Evolutionary conservation across 2,113 vertebrate genomes (phyloP).

Genomic region (Macquaria australasica): DNA sequence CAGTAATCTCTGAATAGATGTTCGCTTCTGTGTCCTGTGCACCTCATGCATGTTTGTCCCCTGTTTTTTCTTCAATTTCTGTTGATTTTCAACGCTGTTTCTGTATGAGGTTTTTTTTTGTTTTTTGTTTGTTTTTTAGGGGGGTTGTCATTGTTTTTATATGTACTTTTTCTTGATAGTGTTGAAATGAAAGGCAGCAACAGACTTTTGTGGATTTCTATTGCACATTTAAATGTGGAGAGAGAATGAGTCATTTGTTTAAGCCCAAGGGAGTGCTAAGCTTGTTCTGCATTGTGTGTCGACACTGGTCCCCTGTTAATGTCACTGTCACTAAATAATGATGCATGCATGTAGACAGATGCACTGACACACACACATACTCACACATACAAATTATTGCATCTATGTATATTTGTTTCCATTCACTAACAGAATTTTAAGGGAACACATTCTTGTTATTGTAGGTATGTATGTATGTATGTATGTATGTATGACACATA

Average conservation of each 20-base stretch:
- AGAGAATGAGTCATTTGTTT: slow-evolving; percentile 74
- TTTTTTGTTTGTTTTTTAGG: slow-evolving; percentile 20
- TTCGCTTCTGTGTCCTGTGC: slow-evolving; percentile 29
- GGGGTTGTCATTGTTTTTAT: slow-evolving; percentile 23
- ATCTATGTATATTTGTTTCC: slow-evolving; percentile 24
- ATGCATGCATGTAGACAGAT: slow-evolving; percentile 61
- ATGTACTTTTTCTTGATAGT: slow-evolving; percentile 20
- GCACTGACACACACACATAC: slow-evolving; percentile 25
- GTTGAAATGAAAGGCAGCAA: slow-evolving; percentile 56
- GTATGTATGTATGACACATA: slow-evolving; percentile 3
- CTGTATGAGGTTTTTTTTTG: slow-evolving; percentile 21
- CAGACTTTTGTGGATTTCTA: slow-evolving; percentile 48
- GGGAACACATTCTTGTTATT: not conserved
- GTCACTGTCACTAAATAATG: slow-evolving; percentile 67
- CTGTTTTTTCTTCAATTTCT: slow-evolving; percentile 25
- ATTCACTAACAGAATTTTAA: slow-evolving; percentile 30
- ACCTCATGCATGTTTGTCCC: slow-evolving; percentile 5
- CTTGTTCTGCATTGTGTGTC: slow-evolving; percentile 66
- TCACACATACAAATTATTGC: not conserved
- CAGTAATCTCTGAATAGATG: slow-evolving; percentile 48
- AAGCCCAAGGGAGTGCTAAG: slow-evolving; percentile 71
- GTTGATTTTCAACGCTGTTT: slow-evolving; percentile 57
- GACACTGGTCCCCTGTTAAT: slow-evolving; percentile 69
- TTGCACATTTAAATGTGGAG: slow-evolving; percentile 60
- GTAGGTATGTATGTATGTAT: not conserved